Base-by-base conservation (phyloP, 2,797 vertebrate species). In the Adrianichthys oophorus region DNA sequence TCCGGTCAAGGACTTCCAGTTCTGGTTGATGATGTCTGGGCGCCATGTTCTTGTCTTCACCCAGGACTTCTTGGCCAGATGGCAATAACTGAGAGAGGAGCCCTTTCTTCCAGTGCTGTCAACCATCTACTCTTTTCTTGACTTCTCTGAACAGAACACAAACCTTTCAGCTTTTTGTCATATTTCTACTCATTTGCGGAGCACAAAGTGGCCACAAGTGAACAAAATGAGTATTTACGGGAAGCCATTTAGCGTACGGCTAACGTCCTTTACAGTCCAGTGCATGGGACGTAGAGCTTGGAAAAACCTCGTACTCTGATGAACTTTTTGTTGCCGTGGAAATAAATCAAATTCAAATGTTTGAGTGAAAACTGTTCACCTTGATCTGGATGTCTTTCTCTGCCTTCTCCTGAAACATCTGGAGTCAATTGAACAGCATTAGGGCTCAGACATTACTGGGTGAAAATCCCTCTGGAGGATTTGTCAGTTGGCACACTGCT, bases 401-500 rank as follows among this genome's bases (percentile, higher is more conserved):
- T 51, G 37, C 55, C 52, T 62, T 62, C 46, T 42, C 73, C 63
- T 7, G 15, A 65, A 86, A 91, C 86, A 91, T 92, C 89, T 91
- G 90, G 85, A 89, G 66, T 77, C 70, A 69, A 77, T 83, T 88
- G 83, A 74, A 78, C 64, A 41, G 79, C 50, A 78, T 80, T 83
- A 84, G 53, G 47, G 59, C 57, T 89, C 85, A 90, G 83, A 82
- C 64, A 42, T 56, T 59, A 68, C 46, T 43, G 59, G 65, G 76
- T 79, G 76, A 73, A 87, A 89, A 87, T 88, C 84, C 74, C 69
- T 71, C 26, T 56, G 68, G 66, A 74, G 76, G 86, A 90, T 89
- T 89, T 87, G 73, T 52, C 65, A 58, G 48, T 61, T 89, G 85
- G 82, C 83, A 68, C 65, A 61, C 66, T 65, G 74, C 69, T 72